Evolutionary conservation across 2,888 invertebrate species (phyloP), one percentile per base, ranked within the genome.

Genomic region (Galeopsomyia nigrocyanea): DNA sequence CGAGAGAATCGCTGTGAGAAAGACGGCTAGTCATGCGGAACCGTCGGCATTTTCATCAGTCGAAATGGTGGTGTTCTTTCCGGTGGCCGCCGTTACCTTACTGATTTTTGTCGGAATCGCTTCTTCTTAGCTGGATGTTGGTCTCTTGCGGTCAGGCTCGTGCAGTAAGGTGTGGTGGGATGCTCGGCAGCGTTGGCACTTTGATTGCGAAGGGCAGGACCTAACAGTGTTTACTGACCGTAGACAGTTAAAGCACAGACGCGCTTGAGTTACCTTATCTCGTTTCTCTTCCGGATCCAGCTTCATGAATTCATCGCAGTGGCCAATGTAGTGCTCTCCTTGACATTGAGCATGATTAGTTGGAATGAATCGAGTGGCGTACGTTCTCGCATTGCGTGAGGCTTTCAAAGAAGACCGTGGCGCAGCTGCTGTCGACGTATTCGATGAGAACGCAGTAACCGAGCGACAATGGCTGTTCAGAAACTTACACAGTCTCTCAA

Each of bases 201-300:
- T 17, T 47, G 21, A 50, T 16, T 19, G 13, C 0, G 63, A 50
- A 13, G 63, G 63, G 31, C 63, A 63, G 26, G 19, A 9, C 10
- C 13, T n/a, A 5, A 31, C 26, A 1, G 17, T 2, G 19, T 63
- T 50, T 9, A 10, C 31, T 7, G 9, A 16, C 6, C 53, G 19
- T 5, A 64, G 26, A 51, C 53, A 64, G n/a, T 64, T 64, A 31
- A 51, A 64, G 19, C 63, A 64, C 9, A 64, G 51, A 7, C 10
- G 16, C 22, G 22, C 39, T 26, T 3, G 26, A 1, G n/a, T 51
- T 7, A 17, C 51, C 3, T 51, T 3, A 16, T 46, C 26, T 64
- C 53, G 3, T 10, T 51, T 50, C 19, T 64, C 31, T 5, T 2
- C 31, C 0, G 31, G 22, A 17, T 16, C 3, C 62, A 62, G 10